A percentile compares a stretch with the other conserved stretches of the same genome.
Conservation (phyloP, 2,797 vertebrate species). For the Urocyon cinereoargenteus region DNA sequence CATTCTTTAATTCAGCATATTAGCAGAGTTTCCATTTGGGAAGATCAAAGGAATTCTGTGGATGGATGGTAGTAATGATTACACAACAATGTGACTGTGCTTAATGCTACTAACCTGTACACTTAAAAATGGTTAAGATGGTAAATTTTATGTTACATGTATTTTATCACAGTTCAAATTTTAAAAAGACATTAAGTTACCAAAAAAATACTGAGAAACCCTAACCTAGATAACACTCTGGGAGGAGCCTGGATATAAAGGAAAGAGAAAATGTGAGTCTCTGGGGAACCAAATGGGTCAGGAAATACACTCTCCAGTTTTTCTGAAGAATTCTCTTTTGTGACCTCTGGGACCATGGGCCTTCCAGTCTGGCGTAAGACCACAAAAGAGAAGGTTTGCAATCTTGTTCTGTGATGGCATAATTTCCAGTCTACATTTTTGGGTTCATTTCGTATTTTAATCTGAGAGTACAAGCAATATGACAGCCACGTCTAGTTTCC, state of each 20-base stretch:
- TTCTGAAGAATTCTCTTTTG: neutral
- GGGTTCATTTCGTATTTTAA: neutral
- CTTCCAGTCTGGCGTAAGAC: neutral
- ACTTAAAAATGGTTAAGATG: neutral
- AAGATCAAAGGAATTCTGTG: neutral
- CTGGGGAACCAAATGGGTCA: neutral
- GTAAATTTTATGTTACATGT: neutral
- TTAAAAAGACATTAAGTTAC: neutral
- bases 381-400: neutral
- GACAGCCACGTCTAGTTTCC: accelerated
- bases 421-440: neutral
- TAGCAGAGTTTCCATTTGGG: neutral
- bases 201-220: neutral
- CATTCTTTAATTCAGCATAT: neutral
- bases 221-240: neutral
- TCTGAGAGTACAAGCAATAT: neutral
- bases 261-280: neutral
- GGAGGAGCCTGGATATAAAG: neutral
- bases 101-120: neutral
- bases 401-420: neutral
- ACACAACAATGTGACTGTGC: accelerated
- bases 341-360: neutral
- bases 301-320: neutral
- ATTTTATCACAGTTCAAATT: neutral
- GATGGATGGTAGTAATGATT: accelerated